Base-by-base conservation (phyloP, 2,797 vertebrate species). In the Epinephelus coioides region DNA sequence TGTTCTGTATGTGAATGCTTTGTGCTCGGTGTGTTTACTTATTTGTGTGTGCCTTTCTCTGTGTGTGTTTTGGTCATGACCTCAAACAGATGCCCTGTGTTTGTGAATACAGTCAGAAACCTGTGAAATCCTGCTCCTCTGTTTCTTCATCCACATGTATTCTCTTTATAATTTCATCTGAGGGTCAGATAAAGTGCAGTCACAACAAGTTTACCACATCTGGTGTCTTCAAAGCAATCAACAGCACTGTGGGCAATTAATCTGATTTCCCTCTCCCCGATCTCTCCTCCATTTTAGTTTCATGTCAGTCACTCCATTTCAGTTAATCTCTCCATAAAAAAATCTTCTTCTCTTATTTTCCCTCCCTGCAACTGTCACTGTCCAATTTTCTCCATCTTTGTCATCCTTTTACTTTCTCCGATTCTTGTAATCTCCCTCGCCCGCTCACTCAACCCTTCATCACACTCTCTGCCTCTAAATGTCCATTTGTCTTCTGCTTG, bases 361-460 rank as follows among this genome's bases (percentile, higher is more conserved):
- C 54, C 60, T 82, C 82, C 68, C 59, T 85, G 78, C 66, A 89
- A 91, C 85, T 83, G 89, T 85, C 91, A 90, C 78, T 79, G 83
- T 86, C 91, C 92, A 93, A 92, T 93, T 93, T 90, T 88, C 86
- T 84, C 87, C 88, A 91, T 92, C 86, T 84, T 85, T 89, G 79
- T 90, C 86, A 75, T 92, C 70, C 47, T 55, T 84, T 86, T 85
- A 53, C 76, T 87, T 88, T 88, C 75, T 76, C 83, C 43, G 55
- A 90, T 91, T 91, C 82, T 81, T 72, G 72, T 90, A 89, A 92
- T 91, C 86, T 86, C 87, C 76, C 67, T 86, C 19, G 50, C 77
- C 82, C 60, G 55, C 76, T 91, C 84, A 81, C 57, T 89, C 78
- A 59, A 67, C 38, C 83, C 79, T 85, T 86, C 79, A 81, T 86